Evolutionary conservation across 1,140 invertebrate genomes (phyloP), one percentile per base, ranked within the genome.

Genomic region (Theocolax elegans): DNA sequence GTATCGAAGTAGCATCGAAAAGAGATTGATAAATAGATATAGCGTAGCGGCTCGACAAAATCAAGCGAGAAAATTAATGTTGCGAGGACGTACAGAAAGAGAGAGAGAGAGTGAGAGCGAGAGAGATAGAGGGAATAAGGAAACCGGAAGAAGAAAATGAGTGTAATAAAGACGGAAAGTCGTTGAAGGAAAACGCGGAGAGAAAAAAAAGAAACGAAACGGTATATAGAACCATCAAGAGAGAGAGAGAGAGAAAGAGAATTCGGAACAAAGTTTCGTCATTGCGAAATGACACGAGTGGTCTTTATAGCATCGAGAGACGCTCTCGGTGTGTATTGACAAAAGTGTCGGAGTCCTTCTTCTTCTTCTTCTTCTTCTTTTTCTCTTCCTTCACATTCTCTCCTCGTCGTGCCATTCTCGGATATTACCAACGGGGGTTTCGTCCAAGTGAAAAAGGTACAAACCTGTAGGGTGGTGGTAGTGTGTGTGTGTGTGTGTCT

Each of bases 261-360:
- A 81, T 81, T 81, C 79, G 77, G 79, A 79, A 81, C 78, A 86
- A 86, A 86, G 83, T 86, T 86, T 85, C 82, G 83, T 86, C 84
- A 85, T 86, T 86, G 84, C 81, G 80, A 86, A 84, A 84, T 85
- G 83, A 85, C 84, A 85, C 84, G 84, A 85, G 83, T 86, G 84
- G 84, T 85, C 83, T 86, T 86, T 86, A 86, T 86, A 84, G 84
- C 80, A 72, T 74, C 68, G 77, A 76, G 71, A 69, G 72, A 67
- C 74, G 71, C 25, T 21, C 67, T 76, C 77, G 77, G 76, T 74
- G 76, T 77, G 83, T 86, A 86, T 85, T 85, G 83, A 85, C 83
- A 85, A 86, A 85, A 86, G 82, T 83, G 81, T 85, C 84, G 64
- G 76, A 78, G 77, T 73, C 71, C 23, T 21, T 75, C 71, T 40